phyloP scores from a whole-genome alignment of 2,797 vertebrate species.

The Buceros bicornis region DNA sequence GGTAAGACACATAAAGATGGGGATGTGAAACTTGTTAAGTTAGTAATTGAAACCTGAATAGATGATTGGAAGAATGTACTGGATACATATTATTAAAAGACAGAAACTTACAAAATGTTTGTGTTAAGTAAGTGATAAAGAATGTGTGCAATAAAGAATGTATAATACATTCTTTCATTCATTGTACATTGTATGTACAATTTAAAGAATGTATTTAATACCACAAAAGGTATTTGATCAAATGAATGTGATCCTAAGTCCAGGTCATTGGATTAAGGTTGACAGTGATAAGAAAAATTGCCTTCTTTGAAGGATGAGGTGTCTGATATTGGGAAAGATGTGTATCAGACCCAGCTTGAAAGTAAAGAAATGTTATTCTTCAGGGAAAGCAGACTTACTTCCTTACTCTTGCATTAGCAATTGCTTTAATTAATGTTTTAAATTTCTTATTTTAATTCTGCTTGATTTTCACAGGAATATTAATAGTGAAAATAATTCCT shows the following conservation, averaged over 20 bases:
- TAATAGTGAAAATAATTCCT: background rate
- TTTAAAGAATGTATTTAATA: background rate
- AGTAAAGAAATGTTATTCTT: background rate
- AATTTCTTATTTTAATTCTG: background rate
- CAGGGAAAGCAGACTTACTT: background rate
- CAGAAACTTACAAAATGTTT: background rate
- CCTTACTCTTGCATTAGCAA: background rate
- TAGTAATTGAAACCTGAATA: background rate
- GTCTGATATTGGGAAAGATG: background rate
- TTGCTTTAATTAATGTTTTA: background rate
- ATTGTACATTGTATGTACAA: no score
- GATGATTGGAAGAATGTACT: background rate
- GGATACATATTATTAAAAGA: background rate
- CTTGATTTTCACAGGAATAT: background rate
- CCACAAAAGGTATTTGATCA: background rate
- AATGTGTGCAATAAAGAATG: background rate
- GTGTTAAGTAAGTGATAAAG: background rate
- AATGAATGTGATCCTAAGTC: background rate
- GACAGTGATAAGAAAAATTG: background rate
- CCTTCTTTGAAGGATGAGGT: background rate
- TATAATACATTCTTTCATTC: no score
- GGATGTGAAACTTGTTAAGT: background rate
- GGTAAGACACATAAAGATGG: background rate
- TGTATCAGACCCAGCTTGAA: background rate
- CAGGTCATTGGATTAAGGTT: background rate